These are phyloP conservation scores for Apodemia zela DNA, from an alignment of 2,888 invertebrate genomes.

Conservation along the genomic window DNA sequence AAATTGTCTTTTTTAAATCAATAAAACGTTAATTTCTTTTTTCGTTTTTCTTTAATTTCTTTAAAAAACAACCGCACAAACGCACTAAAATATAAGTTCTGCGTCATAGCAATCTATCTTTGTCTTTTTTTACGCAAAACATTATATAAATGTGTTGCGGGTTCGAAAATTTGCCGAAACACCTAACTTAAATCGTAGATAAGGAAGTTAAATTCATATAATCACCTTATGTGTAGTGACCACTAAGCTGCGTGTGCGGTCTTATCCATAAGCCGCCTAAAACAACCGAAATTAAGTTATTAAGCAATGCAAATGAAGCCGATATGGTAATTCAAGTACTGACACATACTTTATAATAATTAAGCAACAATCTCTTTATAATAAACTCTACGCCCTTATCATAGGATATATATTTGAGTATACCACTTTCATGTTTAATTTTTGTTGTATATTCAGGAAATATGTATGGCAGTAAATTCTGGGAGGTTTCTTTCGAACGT, in stretches of 20 bases:
- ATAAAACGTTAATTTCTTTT: too few relatives aligned
- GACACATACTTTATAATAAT: conserved; percentile 27
- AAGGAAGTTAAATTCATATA: not conserved
- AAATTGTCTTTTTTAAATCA: too few relatives aligned
- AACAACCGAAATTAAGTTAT: conserved; percentile 43
- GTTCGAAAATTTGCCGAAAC: too few relatives aligned
- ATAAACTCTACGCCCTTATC: not conserved
- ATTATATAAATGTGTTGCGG: too few relatives aligned
- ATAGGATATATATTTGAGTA: conserved; percentile 21
- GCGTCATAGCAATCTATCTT: too few relatives aligned
- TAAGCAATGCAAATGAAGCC: conserved; percentile 42
- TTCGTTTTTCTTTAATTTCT: too few relatives aligned
- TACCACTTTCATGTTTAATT: not conserved
- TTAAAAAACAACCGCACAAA: too few relatives aligned
- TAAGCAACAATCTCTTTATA: conserved; percentile 16
- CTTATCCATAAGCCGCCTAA: conserved; percentile 29
- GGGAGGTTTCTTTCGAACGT: conserved; percentile 28
- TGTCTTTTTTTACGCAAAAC: too few relatives aligned
- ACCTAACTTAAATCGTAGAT: too few relatives aligned
- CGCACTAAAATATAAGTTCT: too few relatives aligned
- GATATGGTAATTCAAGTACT: conserved; percentile 37
- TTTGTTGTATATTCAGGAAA: conserved; percentile 21
- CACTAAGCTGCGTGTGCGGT: conserved; percentile 30
- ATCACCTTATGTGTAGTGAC: conserved; percentile 18
- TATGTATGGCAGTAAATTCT: conserved; percentile 27